Percentiles rank a stretch among this genome's conserved stretches.
Evolutionary conservation across 2,797 vertebrate genomes (phyloP).

Genomic region (Syndactyla subalaris): DNA sequence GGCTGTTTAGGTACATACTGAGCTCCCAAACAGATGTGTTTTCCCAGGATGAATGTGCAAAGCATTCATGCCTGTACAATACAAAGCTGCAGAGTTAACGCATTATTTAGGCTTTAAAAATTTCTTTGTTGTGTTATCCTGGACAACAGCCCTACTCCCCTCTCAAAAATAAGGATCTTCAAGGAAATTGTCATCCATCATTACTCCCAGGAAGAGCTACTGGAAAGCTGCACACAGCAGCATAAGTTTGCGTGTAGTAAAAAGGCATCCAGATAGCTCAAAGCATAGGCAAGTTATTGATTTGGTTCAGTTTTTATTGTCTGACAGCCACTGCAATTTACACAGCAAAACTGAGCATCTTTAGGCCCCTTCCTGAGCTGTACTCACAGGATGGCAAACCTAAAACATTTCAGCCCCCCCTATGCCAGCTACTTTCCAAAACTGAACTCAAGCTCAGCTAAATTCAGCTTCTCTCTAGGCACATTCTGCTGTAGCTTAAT

Average conservation of each 20-base stretch:
- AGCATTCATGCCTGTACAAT: neutral
- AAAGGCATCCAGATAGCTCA: neutral
- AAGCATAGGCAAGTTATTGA: neutral
- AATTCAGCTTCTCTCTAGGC: neutral
- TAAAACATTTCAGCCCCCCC: neutral
- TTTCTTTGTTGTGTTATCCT: neutral
- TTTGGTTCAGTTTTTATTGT: neutral
- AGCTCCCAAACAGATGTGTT: neutral
- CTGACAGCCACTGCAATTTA: neutral
- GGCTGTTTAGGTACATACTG: accelerated
- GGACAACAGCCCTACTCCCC: neutral
- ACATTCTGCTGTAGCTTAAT: neutral
- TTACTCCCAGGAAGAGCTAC: neutral
- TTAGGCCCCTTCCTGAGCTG: neutral
- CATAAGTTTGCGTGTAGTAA: neutral
- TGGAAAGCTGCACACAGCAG: neutral
- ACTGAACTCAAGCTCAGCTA: neutral
- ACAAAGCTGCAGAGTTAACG: neutral
- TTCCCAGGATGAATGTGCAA: neutral
- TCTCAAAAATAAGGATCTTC: neutral
- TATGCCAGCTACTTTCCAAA: neutral
- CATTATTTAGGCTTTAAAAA: neutral
- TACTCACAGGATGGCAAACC: neutral
- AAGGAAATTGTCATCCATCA: neutral
- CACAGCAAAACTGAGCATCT: neutral